Evolutionary conservation across 2,888 invertebrate species (phyloP), one percentile per base, ranked within the genome.

Genomic region (Andrena flavipes): DNA sequence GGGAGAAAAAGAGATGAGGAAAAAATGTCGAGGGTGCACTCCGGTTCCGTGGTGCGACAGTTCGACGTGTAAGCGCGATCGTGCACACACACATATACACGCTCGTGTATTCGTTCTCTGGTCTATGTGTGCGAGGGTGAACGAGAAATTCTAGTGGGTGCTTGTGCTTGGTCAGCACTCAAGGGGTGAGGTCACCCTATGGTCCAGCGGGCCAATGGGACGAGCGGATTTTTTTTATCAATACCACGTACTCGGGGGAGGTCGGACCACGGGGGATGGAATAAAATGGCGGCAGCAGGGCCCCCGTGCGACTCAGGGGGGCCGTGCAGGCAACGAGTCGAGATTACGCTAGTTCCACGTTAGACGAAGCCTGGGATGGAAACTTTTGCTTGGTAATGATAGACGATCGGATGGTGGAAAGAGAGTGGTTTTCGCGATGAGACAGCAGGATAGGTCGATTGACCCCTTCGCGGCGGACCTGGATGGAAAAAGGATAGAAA

Each of bases 141-240:
- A 79, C 80, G 82, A 73, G 74, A 60, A 60, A 82, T 92, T 92
- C 91, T 87, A 92, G 93, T 93, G 92, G 91, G 90, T 91, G 88
- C 88, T 83, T 76, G 83, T 92, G 93, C 93, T 93, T 94, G 94
- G 93, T 94, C 93, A 94, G 94, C 93, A 92, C 79, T 76, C 80
- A 81, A 87, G 88, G 85, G 91, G 92, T 91, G 91, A 91, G 92
- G 92, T 91, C 92, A 92, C 93, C 93, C 93, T 80, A 91, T 87
- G 90, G 93, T 94, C 92, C 92, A 88, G 92, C 83, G 80, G 84
- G 87, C 91, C 93, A 93, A 94, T 94, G 80, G 91, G 90, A 83
- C 86, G 78, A 89, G 91, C 81, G 89, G 86, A 90, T 89, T 91
- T 91, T 86, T 91, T 93, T 91, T 91, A 91, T 93, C 93, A 92